Evolutionary conservation across 2,797 vertebrate genomes (phyloP).

Genomic region (Gymnodraco acuticeps): DNA sequence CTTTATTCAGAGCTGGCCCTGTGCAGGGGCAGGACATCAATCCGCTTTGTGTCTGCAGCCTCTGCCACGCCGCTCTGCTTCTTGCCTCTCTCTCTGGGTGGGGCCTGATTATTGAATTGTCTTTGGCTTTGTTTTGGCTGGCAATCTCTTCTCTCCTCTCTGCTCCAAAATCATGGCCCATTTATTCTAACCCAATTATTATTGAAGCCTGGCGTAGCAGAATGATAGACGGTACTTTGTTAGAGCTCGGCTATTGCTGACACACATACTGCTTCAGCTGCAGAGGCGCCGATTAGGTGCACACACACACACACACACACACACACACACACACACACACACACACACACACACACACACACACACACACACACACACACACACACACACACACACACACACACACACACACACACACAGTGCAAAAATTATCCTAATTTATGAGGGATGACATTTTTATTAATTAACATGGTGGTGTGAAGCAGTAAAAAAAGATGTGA

Average conservation of each 20-base stretch:
- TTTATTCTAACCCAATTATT: conserved; percentile 85
- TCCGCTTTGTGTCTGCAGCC: conserved; percentile 71
- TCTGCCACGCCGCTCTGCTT: conserved; percentile 55
- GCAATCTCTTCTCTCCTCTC: conserved; percentile 48
- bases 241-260: conserved; percentile 63
- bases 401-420: conserved; percentile 18
- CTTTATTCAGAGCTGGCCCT: conserved; percentile 71
- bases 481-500: conserved; percentile 66
- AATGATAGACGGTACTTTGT: conserved; percentile 81
- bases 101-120: conserved; percentile 74
- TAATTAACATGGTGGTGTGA: conserved; percentile 67
- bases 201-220: conserved; percentile 80
- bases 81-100: conserved; percentile 61
- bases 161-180: conserved; percentile 80
- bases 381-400: conserved; percentile 20
- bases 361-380: not conserved
- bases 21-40: conserved; percentile 67
- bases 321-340: conserved; percentile 19
- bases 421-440: conserved; percentile 75
- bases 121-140: conserved; percentile 69
- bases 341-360: conserved; percentile 18
- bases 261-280: conserved; percentile 64
- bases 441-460: conserved; percentile 73
- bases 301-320: conserved; percentile 22
- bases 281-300: conserved; percentile 40